Evolutionary conservation across 2,113 vertebrate species (phyloP), one percentile per base, ranked within the genome.

Genomic region (Antidorcas marsupialis): DNA sequence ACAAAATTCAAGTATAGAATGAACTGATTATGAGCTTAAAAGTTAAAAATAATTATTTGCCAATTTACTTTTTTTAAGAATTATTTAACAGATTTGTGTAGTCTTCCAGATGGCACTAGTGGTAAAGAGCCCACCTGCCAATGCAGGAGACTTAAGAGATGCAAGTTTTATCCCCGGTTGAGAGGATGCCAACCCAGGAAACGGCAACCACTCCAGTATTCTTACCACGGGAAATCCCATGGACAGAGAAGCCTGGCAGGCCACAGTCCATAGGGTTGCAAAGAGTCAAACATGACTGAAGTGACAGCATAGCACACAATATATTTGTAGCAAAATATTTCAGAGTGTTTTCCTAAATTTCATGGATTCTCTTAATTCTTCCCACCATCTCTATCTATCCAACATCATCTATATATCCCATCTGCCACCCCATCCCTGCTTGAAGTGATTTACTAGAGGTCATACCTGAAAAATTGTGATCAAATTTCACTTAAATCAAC

Each of bases 351-450:
- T 17, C 84, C 39, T 5, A n/a, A 76, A 86, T 78, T 67, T 43
- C 7, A 33, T 55, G 11, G 33, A 89, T 67, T 81, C 19, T 81
- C 17, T 50, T 55, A 60, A 47, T 3, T 4, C 2, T 55, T 7
- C 4, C 39, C 11, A 53, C 0, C 15, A 10, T 45, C 19, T 91
- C n/a, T 0, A 21, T 55, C 3, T 74, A 5, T 10, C 47, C 25
- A 45, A 2, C 1, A 27, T 45, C 2, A 53, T 12, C 4, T 43
- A 21, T 14, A 1, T 14, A 33, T 23, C 5, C 15, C 9, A 78
- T 47, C 74, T 8, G 28, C 28, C 33, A 28, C 3, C 2, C 13
- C 0, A 83, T 3, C 1, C 2, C 7, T 64, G 2, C 7, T 43
- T 62, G 11, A 28, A 2, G 0, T 86, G 9, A 94, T 43, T 59